These are phyloP conservation scores for Ctenicera cuprea DNA, from an alignment of 2,888 invertebrate genomes.

Conservation along the genomic window DNA sequence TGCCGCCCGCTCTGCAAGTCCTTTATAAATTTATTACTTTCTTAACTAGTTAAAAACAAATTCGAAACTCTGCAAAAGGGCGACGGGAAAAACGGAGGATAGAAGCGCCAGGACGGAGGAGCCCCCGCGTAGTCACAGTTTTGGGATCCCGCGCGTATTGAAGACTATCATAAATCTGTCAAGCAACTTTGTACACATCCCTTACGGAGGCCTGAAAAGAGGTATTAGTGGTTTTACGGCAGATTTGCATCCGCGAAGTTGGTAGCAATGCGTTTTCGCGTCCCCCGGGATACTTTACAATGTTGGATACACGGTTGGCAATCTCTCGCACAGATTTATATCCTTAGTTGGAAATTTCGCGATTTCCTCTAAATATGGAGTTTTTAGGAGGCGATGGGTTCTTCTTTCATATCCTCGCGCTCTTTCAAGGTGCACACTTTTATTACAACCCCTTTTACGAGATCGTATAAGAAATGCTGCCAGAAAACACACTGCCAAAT, in stretches of 20 bases:
- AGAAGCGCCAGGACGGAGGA: conserved; percentile 5
- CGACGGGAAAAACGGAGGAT: not conserved
- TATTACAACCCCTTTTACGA: conserved; percentile 25
- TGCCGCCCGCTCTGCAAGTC: conserved; percentile 32
- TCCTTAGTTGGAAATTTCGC: conserved; percentile 54
- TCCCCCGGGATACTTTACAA: conserved; percentile 65
- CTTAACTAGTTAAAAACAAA: conserved; percentile 50
- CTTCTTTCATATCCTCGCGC: conserved; percentile 21
- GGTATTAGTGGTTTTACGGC: conserved; percentile 70
- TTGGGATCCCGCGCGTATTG: conserved; percentile 58
- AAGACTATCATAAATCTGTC: conserved; percentile 69
- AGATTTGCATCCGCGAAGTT: conserved; percentile 70
- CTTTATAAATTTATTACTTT: conserved; percentile 48
- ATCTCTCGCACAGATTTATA: conserved; percentile 63
- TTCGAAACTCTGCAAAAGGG: conserved; percentile 44
- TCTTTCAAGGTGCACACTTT: conserved; percentile 21
- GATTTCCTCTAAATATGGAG: conserved; percentile 38
- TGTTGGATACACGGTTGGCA: conserved; percentile 63
- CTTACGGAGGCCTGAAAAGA: conserved; percentile 65
- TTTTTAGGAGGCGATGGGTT: conserved; percentile 36
- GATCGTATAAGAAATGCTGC: conserved; percentile 9
- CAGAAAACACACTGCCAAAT: conserved; percentile 5
- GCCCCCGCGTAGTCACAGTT: conserved; percentile 43
- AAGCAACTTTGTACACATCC: conserved; percentile 65
- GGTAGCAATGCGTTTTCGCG: conserved; percentile 67